Percentiles rank a stretch among this genome's conserved stretches.
phyloP scores from a whole-genome alignment of 2,888 invertebrate genomes.

The Nymphalis c-album region DNA sequence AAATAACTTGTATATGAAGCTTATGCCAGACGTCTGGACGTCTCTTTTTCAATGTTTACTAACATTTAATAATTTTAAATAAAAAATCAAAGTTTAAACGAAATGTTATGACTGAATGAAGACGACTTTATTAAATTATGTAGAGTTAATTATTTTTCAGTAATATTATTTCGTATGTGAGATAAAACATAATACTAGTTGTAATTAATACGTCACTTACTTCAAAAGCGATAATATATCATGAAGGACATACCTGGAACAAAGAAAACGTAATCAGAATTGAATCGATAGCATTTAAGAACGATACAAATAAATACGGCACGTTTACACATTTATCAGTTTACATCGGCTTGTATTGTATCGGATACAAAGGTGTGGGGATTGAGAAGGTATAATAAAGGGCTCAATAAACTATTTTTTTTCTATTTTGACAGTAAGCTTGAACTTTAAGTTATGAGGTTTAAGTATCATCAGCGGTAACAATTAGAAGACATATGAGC shows the following conservation, averaged over 20 bases:
- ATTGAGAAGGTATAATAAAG: slow-evolving; percentile 58
- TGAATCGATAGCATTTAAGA: slow-evolving; percentile 34
- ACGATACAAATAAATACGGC: slow-evolving; percentile 41
- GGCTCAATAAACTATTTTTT: slow-evolving; percentile 63
- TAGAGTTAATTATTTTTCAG: no score
- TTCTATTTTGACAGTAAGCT: slow-evolving; percentile 64
- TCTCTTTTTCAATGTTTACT: no score
- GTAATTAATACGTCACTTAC: slow-evolving; percentile 27
- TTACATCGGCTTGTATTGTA: slow-evolving; percentile 55
- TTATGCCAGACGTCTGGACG: slow-evolving; percentile 26
- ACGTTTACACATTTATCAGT: slow-evolving; percentile 56
- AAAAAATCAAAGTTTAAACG: no score
- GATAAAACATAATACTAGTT: neutral
- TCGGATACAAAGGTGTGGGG: slow-evolving; percentile 56
- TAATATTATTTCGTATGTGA: no score
- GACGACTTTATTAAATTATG: no score
- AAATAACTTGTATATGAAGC: slow-evolving; percentile 47
- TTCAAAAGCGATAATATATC: slow-evolving; percentile 29
- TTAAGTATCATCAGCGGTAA: slow-evolving; percentile 54
- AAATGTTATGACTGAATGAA: no score
- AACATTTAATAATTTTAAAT: no score
- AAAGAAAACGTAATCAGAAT: slow-evolving; percentile 50
- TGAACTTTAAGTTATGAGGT: slow-evolving; percentile 61
- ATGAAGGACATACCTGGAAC: slow-evolving; percentile 66
- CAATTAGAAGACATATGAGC: slow-evolving; percentile 74